Evolutionary conservation across 1,140 invertebrate genomes (phyloP).

Genomic region (Brachionus plicatilis): DNA sequence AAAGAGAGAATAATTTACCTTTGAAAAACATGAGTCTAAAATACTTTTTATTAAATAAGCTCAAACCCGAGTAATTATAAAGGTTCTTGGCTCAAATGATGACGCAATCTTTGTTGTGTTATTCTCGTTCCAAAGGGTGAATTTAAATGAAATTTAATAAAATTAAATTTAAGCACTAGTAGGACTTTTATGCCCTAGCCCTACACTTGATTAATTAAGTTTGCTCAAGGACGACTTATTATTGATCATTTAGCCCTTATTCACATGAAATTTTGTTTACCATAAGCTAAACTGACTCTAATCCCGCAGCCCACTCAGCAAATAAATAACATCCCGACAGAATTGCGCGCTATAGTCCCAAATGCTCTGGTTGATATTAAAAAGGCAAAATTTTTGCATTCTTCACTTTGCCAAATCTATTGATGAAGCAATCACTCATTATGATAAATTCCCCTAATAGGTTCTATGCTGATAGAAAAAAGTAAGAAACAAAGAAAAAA

Average conservation of each 20-base stretch:
- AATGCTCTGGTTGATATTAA: neutral
- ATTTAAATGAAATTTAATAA: neutral
- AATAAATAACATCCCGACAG: neutral
- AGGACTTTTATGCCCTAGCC: neutral
- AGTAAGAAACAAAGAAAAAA: neutral
- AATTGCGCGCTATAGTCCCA: neutral
- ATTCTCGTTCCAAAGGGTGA: neutral
- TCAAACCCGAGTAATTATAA: neutral
- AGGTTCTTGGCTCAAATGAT: neutral
- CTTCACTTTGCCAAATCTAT: neutral
- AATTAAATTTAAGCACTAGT: neutral
- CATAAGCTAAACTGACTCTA: neutral
- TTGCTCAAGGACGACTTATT: neutral
- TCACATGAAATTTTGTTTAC: neutral
- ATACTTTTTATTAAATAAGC: neutral
- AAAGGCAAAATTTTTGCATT: neutral
- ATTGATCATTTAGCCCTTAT: neutral
- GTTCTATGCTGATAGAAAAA: neutral
- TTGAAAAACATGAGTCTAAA: neutral
- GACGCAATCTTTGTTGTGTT: neutral
- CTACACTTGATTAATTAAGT: neutral
- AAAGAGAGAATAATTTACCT: neutral
- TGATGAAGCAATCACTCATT: neutral
- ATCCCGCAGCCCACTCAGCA: neutral
- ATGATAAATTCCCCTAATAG: conserved; percentile 9